Conservation (phyloP, 2,113 vertebrate species). For the Laticauda colubrina region DNA sequence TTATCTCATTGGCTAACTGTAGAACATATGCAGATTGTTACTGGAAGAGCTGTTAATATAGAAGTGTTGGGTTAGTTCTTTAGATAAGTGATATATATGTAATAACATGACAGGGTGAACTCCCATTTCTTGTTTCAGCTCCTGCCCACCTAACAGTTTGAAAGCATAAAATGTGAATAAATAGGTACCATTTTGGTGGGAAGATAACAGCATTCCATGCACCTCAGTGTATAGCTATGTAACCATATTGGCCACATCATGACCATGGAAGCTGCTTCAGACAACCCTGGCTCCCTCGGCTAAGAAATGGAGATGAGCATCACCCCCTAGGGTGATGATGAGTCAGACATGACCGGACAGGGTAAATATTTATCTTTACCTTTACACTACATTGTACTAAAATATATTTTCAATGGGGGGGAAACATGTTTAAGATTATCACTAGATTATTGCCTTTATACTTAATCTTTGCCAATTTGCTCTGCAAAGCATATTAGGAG, state of each 20-base stretch:
- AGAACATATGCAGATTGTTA: not conserved
- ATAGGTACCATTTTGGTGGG: not conserved
- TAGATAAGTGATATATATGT: not conserved
- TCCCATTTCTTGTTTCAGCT: not conserved
- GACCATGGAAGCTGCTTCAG: not conserved
- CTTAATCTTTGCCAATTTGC: not conserved
- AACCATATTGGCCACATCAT: not conserved
- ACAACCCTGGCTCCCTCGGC: not conserved
- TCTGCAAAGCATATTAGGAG: not conserved
- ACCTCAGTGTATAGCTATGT: not conserved
- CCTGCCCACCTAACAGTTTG: not conserved
- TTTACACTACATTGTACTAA: not conserved
- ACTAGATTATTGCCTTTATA: no score
- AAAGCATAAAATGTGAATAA: not conserved
- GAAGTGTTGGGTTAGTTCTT: not conserved
- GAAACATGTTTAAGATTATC: not conserved
- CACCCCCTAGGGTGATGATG: not conserved
- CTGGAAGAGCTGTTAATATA: not conserved
- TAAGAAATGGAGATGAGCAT: not conserved
- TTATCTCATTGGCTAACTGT: not conserved
- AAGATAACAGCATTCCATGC: not conserved
- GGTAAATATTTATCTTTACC: not conserved
- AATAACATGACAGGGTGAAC: not conserved
- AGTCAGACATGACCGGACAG: not conserved
- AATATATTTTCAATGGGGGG: not conserved